Evolutionary conservation across 2,113 vertebrate species (phyloP), one percentile per base, ranked within the genome.

Genomic region (Pleuronectes platessa): DNA sequence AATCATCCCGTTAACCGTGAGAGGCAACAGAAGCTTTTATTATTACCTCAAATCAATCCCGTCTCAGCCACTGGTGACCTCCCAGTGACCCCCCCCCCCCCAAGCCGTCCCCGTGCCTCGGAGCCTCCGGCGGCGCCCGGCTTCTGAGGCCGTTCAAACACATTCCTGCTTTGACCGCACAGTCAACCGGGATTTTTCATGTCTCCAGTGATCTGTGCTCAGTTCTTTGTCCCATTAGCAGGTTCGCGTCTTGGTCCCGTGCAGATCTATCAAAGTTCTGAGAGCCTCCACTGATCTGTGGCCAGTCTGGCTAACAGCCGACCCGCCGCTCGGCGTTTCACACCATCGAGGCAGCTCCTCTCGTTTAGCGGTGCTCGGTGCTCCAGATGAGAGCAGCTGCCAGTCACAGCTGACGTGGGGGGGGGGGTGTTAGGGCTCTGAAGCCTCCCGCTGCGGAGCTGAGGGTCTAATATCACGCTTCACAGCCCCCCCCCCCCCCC

Each of bases 381-480:
- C 82, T 85, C 79, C 83, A 78, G 80, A 67, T 64, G 84, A 88
- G 61, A 69, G 83, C 76, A 59, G 53, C 86, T 40, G 85, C 68
- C 89, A 73, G 76, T 89, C 88, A 89, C 54, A 74, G 76, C 66
- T 20, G 86, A 75, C 17, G 26, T 2, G 26, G 26, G 26, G 61
- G 60, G 60, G 71, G 68, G 82, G 86, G 79, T 83, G 74, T 90
- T 83, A 76, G 79, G 51, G 66, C 75, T 85, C 64, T 61, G 64
- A 71, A 37, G 42, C 61, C 72, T 69, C 60, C 75, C 47, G 61
- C 78, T 63, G 82, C 68, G 73, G 76, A 84, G 79, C 84, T 87
- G 68, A 51, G 71, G 76, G 84, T 80, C 76, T 82, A 92, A 91
- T 91, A 86, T 84, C 88, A 90, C 45, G 85, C 90, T 91, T 83